A percentile compares a stretch with the other conserved stretches of the same genome.
Evolutionary conservation across 2,797 vertebrate species (phyloP).

Genomic region (Luscinia megarhynchos): DNA sequence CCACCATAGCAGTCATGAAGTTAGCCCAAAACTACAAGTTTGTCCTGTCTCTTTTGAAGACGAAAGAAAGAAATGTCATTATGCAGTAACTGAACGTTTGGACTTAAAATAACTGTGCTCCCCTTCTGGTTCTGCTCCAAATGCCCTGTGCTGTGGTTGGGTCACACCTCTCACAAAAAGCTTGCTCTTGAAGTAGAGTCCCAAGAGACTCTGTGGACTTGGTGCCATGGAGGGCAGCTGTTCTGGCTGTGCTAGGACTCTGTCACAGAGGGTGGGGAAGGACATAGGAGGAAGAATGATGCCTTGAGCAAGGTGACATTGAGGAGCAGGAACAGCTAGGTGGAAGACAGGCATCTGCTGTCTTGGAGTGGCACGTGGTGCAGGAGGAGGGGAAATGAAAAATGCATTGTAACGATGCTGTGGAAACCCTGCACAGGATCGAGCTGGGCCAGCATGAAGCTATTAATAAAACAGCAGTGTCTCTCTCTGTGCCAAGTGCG

Average conservation of each 20-base stretch:
- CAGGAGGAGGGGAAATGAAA: not conserved
- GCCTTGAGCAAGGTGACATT: constrained; percentile 10
- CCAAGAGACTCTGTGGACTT: not conserved
- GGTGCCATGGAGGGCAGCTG: not conserved
- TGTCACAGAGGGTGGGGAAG: not conserved
- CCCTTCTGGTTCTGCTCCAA: not conserved
- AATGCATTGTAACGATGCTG: constrained; percentile 11
- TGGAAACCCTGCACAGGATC: constrained; percentile 9
- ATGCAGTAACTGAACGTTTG: not conserved
- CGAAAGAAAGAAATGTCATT: not conserved
- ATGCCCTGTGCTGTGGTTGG: not conserved
- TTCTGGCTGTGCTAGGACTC: not conserved
- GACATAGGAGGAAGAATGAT: not conserved
- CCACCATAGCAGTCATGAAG: not conserved
- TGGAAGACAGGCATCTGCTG: not conserved
- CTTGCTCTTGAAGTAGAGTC: not conserved
- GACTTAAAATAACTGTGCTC: constrained; percentile 25
- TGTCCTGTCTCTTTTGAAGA: constrained; percentile 2
- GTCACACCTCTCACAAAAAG: not conserved
- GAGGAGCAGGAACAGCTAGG: not conserved
- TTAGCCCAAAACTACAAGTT: not conserved
- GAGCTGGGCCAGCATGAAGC: constrained; percentile 42
- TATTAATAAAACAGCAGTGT: constrained; percentile 63
- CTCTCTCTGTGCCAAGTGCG: not conserved
- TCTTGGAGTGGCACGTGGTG: not conserved